These are phyloP conservation scores for Orthonevra nobilis DNA, from an alignment of 2,888 invertebrate genomes.

Conservation along the genomic window DNA sequence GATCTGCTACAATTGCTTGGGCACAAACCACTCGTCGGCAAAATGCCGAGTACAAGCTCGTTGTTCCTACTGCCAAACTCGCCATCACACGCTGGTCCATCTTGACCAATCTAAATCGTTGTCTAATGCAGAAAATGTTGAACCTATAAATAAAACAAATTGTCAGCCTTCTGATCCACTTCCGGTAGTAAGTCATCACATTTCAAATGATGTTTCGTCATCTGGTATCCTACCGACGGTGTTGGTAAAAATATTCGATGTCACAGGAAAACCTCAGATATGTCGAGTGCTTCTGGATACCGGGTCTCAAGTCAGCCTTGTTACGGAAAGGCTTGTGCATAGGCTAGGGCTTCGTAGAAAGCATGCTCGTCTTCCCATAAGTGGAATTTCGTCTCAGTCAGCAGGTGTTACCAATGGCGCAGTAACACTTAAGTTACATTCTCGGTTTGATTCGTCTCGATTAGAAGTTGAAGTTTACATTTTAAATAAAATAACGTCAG, in stretches of 20 bases:
- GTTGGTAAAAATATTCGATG: neutral
- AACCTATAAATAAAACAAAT: neutral
- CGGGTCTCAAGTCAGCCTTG: neutral
- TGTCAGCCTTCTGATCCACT: too few relatives aligned
- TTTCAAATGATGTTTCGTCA: neutral
- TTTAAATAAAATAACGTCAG: neutral
- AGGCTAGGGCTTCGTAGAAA: slow-evolving; percentile 1
- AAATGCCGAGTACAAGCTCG: slow-evolving; percentile 14
- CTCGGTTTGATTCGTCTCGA: neutral
- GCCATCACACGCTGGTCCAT: neutral
- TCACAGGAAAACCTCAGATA: neutral
- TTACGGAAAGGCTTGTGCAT: neutral
- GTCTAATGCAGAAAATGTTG: neutral
- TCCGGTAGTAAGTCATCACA: neutral
- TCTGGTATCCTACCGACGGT: neutral
- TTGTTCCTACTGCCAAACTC: neutral
- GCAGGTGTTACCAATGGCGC: neutral
- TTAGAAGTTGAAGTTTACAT: neutral
- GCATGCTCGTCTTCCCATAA: slow-evolving; percentile 1
- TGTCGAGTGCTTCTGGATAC: neutral
- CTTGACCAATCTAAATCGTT: too few relatives aligned
- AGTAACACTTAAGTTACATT: neutral
- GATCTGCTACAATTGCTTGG: slow-evolving; percentile 13
- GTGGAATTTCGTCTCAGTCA: neutral
- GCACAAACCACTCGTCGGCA: slow-evolving; percentile 12